Evolutionary conservation across 1,140 invertebrate genomes (phyloP), one percentile per base, ranked within the genome.

Genomic region (Drosophila sproati): DNA sequence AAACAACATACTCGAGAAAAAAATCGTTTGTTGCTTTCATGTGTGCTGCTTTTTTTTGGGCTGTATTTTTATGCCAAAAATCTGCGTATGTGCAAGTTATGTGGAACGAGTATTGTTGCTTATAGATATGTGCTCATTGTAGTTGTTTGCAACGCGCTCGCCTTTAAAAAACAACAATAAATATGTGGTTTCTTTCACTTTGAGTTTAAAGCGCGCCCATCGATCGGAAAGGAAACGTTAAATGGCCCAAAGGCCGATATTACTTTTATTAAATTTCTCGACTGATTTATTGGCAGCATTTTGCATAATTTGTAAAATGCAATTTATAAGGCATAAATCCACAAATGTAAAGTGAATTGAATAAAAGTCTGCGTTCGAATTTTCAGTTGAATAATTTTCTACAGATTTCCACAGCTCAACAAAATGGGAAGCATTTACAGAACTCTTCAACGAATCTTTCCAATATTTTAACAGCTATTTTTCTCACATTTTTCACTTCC

Each of bases 111-210:
- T 74, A 28, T 7, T 74, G 34, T 10, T 37, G 10, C 61, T 63
- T 62, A 62, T 41, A 69, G 37, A 56, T 31, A 61, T 47, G 55
- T 47, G 63, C 54, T 52, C 7, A 57, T 35, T 67, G 52, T 52
- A 73, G 37, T 62, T 56, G 35, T 57, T 56, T 43, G 10, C 55
- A 52, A 63, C 64, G 64, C 62, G 66, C 56, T 54, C 43, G 10
- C 54, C 77, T 86, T 64, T 45, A 71, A 81, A 73, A 20, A 20
- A 20, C 20, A 20, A 69, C 76, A 73, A 81, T 77, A 80, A 77
- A 80, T 81, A 52, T 59, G 29, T 52, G 28, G 3, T 68, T 72
- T 86, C 82, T 81, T 81, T 79, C 76, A 61, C 76, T 82, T 79
- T 45, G 8, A 34, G 47, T 4, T 47, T 12, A 10, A 41, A 56